phyloP scores from a whole-genome alignment of 2,888 invertebrate genomes.

The Cheilosia pagana region DNA sequence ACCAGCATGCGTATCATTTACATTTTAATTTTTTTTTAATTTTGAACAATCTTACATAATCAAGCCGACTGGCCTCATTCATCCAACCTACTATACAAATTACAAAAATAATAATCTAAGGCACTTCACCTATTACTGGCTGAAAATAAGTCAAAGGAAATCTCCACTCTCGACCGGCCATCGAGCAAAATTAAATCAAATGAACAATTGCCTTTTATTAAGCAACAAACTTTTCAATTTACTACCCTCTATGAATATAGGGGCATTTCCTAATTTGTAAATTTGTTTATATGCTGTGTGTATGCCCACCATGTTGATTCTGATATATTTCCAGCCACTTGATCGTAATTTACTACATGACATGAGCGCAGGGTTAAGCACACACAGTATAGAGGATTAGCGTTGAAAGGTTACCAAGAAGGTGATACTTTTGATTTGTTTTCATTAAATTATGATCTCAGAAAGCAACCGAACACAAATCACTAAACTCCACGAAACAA shows the following conservation, averaged over 20 bases:
- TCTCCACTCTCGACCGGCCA: constrained; percentile 69
- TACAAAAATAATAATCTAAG: constrained; percentile 21
- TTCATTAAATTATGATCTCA: constrained; percentile 46
- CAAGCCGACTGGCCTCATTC: constrained; percentile 17
- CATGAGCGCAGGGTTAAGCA: constrained; percentile 8
- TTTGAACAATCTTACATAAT: constrained; percentile 1
- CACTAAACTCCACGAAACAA: constrained; percentile 11
- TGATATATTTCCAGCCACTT: constrained; percentile 17
- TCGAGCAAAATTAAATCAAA: constrained; percentile 73
- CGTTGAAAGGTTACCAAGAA: constrained; percentile 32
- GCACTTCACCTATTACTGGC: constrained; percentile 41
- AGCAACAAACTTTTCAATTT: constrained; percentile 77
- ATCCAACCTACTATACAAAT: constrained; percentile 14
- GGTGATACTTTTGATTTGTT: constrained; percentile 46
- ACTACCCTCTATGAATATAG: constrained; percentile 48
- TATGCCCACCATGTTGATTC: constrained; percentile 14
- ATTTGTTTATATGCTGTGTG: constrained; percentile 19
- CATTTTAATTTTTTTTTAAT: not conserved
- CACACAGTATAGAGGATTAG: not conserved
- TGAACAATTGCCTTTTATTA: constrained; percentile 81
- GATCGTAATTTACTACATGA: constrained; percentile 21
- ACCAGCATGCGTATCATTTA: constrained; percentile 23
- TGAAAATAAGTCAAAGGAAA: constrained; percentile 49
- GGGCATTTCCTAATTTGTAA: constrained; percentile 62
- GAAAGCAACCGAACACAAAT: constrained; percentile 16